Percentiles rank a stretch among this genome's conserved stretches.
Conservation (phyloP, 2,113 vertebrate genomes). For the Trogon surrucura region DNA sequence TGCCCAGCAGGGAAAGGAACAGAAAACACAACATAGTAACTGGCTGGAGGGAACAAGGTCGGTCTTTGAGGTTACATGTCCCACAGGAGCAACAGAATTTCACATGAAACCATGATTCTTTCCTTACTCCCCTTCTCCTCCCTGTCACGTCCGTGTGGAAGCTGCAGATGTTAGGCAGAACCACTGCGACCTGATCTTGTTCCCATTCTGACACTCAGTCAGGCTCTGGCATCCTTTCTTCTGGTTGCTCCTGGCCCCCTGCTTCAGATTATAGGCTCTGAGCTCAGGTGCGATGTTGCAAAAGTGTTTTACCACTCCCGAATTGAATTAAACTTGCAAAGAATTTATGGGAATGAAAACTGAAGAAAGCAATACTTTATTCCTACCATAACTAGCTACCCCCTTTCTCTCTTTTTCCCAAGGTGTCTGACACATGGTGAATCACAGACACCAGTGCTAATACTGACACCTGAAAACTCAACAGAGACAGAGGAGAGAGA, state of each 20-base stretch:
- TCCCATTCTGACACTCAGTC: neutral
- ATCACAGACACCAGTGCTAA: neutral
- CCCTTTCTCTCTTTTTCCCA: neutral
- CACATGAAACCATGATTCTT: neutral
- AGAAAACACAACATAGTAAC: neutral
- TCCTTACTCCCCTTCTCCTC: neutral
- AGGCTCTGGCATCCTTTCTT: neutral
- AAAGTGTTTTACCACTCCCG: neutral
- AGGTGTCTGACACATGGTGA: neutral
- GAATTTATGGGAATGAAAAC: neutral
- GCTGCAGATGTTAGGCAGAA: neutral
- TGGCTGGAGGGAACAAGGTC: neutral
- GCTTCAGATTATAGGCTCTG: neutral
- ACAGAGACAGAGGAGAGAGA: neutral
- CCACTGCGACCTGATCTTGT: neutral
- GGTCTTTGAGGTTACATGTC: neutral
- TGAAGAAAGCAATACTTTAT: neutral
- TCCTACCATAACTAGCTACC: neutral
- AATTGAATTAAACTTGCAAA: neutral
- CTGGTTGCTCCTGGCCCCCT: neutral
- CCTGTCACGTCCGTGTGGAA: fast-evolving
- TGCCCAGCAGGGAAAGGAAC: neutral
- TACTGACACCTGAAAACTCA: neutral
- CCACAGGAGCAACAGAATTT: neutral
- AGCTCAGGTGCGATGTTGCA: neutral